Evolutionary conservation across 2,113 vertebrate species (phyloP), one percentile per base, ranked within the genome.

Genomic region (Indri indri): DNA sequence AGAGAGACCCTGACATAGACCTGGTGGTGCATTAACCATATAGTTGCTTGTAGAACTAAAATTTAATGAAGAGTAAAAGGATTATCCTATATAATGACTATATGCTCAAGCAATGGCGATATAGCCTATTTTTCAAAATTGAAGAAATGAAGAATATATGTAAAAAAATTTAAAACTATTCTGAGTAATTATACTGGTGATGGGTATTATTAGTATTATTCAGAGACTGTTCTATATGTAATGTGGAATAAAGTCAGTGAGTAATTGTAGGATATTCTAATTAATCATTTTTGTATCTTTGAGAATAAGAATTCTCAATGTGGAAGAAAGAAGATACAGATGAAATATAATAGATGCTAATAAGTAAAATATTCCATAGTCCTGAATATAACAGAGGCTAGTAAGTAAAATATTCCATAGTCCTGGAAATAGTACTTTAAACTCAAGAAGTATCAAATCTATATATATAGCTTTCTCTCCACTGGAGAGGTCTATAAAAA

Each of bases 271-370:
- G 12, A 77, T 83, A 76, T 82, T 27, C 50, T 83, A n/a, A 87
- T 91, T 83, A 14, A 91, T 91, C 32, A 45, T 76, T 82, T 83
- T 34, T 68, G 27, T 83, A 4, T 77, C 30, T 61, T 88, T 96
- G 42, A 88, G 50, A 94, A 76, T 76, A 54, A 77, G n/a, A 42
- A 91, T 61, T 91, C 61, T 91, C 42, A 88, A 50, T 77, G 82
- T 82, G 50, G 50, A 91, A 77, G 25, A 85, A 89, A 74, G 23
- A 27, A 94, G 17, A 59, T 40, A 87, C 23, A 92, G 37, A 95
- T 90, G 27, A 74, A 96, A 95, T 86, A 86, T 54, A 42, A 73
- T 16, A 90, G 90, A 92, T 40, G 57, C 65, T 71, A 88, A 63
- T 61, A 70, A 88, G 57, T 85, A 71, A 54, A 81, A 76, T 83